Percentiles rank a stretch among this genome's conserved stretches.
phyloP scores from a whole-genome alignment of 1,140 invertebrate species.

The Babylonia areolata region DNA sequence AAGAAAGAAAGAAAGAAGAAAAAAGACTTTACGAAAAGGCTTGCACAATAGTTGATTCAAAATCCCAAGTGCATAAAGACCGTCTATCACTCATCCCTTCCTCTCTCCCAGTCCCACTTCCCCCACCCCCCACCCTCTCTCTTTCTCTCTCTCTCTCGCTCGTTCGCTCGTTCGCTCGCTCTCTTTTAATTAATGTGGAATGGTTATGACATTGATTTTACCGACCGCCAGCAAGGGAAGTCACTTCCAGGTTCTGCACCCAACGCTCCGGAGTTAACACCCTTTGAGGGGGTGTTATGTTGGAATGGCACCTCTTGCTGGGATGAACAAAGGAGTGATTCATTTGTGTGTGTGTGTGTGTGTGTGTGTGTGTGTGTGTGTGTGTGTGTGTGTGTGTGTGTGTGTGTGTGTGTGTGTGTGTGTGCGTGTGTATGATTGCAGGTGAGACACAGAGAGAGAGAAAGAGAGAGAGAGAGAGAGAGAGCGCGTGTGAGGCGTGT shows the following conservation, averaged over 20 bases:
- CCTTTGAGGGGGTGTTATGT: not conserved
- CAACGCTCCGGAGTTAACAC: not conserved
- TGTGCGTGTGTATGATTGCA: too few species aligned
- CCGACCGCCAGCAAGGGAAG: constrained; percentile 5
- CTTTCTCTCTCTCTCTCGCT: not conserved
- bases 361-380: too few species aligned
- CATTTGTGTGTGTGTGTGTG: too few species aligned
- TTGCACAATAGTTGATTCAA: too few species aligned
- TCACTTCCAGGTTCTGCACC: constrained; percentile 7
- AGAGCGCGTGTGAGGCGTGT: too few species aligned
- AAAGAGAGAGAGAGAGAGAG: too few species aligned
- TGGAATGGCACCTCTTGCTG: not conserved
- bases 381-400: too few species aligned
- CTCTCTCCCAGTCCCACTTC: not conserved
- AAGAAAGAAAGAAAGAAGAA: too few species aligned
- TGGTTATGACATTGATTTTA: not conserved
- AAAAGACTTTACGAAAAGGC: too few species aligned
- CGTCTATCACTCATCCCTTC: not conserved
- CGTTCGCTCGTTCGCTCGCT: not conserved
- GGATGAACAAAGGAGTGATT: not conserved
- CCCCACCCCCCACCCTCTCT: not conserved
- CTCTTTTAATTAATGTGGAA: not conserved
- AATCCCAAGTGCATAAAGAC: too few species aligned
- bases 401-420: too few species aligned
- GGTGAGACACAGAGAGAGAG: too few species aligned